These are phyloP conservation scores for Enteromius treurensis DNA, from an alignment of 2,797 vertebrate genomes.

Conservation along the genomic window DNA sequence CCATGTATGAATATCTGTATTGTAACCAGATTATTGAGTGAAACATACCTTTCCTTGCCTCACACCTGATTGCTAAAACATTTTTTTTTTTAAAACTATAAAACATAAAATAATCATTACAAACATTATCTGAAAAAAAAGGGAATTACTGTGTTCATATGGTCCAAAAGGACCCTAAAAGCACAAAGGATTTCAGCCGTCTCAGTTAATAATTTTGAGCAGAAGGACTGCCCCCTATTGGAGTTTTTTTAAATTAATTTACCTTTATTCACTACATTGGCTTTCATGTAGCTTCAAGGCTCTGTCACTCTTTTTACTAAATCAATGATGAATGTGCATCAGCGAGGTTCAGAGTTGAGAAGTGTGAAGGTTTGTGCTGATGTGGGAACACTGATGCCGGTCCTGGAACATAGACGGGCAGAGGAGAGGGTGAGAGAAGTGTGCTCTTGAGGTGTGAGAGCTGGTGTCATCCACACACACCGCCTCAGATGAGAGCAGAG, in stretches of 20 bases:
- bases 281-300: not conserved
- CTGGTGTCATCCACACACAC: conserved; percentile 43
- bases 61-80: not conserved
- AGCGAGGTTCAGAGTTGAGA: not conserved
- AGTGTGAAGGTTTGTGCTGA: conserved; percentile 18
- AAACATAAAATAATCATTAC: not conserved
- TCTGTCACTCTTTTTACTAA: not conserved
- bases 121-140: not conserved
- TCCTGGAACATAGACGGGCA: not conserved
- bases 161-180: not conserved
- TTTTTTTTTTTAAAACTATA: not conserved
- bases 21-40: not conserved
- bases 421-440: conserved; percentile 45
- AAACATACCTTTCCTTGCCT: not conserved
- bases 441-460: conserved; percentile 41
- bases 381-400: conserved; percentile 21
- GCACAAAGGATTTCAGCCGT: not conserved
- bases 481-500: conserved; percentile 28
- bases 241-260: not conserved
- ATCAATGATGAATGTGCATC: not conserved
- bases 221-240: not conserved
- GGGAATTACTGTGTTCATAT: not conserved
- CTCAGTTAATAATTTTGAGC: not conserved
- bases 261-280: not conserved
- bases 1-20: not conserved